Conservation (phyloP, 2,113 vertebrate genomes). For the Perccottus glenii region DNA sequence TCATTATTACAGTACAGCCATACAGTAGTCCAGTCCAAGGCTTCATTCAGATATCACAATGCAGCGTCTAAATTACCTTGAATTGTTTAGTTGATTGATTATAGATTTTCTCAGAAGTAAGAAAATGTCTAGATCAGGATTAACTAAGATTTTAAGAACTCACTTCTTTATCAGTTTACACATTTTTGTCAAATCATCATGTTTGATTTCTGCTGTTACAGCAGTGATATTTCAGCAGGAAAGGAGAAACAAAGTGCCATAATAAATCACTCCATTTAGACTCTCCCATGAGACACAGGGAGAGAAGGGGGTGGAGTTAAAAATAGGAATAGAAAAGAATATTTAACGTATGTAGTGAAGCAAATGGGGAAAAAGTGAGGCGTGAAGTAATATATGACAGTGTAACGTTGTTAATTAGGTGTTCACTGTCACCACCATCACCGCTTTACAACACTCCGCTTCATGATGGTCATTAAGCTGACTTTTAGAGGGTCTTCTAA, state of each 20-base stretch:
- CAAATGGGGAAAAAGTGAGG: neutral
- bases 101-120: neutral
- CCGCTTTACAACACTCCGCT: neutral
- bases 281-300: slow-evolving; percentile 32
- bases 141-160: too few species aligned
- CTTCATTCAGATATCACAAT: slow-evolving; percentile 22
- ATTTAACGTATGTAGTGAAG: slow-evolving; percentile 4
- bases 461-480: neutral
- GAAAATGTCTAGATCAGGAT: too few species aligned
- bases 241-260: slow-evolving; percentile 48
- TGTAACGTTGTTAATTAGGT: neutral
- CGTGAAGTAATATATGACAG: too few species aligned
- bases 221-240: slow-evolving; percentile 57
- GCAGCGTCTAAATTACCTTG: slow-evolving; percentile 23
- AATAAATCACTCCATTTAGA: slow-evolving; percentile 67
- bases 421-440: neutral
- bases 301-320: slow-evolving; percentile 21
- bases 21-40: slow-evolving; percentile 5
- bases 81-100: slow-evolving; percentile 15
- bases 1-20: slow-evolving; percentile 4
- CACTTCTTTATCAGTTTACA: neutral
- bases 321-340: slow-evolving; percentile 16
- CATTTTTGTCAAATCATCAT: slow-evolving; percentile 4
- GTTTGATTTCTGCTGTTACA: slow-evolving; percentile 29
- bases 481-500: slow-evolving; percentile 26